These are phyloP conservation scores for Cyphomyrus plagiostoma DNA, from an alignment of 2,113 vertebrate genomes.

Conservation along the genomic window DNA sequence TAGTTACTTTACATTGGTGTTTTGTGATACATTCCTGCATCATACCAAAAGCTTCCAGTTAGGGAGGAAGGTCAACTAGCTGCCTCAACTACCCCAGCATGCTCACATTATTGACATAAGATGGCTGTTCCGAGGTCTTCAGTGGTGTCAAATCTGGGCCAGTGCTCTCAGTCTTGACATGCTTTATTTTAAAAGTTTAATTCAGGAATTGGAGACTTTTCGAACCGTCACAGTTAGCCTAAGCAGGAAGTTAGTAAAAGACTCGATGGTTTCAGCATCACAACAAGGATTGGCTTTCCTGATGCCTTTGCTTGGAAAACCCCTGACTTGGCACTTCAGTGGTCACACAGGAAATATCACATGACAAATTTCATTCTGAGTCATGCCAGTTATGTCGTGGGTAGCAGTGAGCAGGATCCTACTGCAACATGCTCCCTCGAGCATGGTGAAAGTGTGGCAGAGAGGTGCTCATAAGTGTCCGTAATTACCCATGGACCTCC, in stretches of 20 bases:
- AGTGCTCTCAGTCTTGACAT: background rate
- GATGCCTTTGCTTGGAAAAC: background rate
- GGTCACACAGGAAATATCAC: background rate
- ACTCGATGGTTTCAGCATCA: background rate
- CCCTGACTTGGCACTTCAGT: background rate
- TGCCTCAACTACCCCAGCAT: background rate
- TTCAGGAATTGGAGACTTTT: background rate
- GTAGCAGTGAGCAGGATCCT: background rate
- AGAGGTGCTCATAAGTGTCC: background rate
- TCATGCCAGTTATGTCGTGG: background rate
- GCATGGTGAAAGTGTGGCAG: background rate
- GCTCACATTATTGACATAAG: background rate
- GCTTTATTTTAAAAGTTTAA: background rate
- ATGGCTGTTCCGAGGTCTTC: background rate
- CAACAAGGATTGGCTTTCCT: background rate
- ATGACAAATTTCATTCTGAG: background rate
- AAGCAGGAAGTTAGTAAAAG: background rate
- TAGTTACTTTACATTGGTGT: background rate
- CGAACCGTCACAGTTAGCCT: background rate
- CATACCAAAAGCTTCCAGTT: background rate
- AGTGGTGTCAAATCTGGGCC: too few species aligned
- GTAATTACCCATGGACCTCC: conserved; percentile 10
- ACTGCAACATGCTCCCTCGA: background rate
- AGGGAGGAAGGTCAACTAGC: background rate
- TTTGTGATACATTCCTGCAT: background rate